Evolutionary conservation across 2,797 vertebrate genomes (phyloP).

Genomic region (Propithecus deckenii): DNA sequence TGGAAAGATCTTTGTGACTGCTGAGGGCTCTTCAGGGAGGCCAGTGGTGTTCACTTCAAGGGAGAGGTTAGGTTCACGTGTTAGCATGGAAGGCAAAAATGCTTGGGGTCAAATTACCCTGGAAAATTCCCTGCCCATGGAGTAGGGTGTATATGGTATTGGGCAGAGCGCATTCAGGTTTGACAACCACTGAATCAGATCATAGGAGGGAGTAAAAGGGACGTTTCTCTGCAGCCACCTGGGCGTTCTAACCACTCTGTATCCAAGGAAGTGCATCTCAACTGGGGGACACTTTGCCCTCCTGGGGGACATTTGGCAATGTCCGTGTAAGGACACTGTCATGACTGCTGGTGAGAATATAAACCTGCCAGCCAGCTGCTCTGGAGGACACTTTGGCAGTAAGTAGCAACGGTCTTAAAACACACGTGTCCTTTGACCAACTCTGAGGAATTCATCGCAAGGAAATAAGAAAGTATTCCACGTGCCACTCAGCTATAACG

Average conservation of each 20-base stretch:
- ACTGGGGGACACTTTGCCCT: neutral
- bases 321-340: neutral
- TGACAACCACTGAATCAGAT: neutral
- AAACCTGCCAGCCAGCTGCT: neutral
- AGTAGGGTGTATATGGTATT: neutral
- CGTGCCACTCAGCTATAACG: rapidly evolving
- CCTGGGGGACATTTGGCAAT: neutral
- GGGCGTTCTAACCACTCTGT: neutral
- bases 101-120: neutral
- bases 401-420: neutral
- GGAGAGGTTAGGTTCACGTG: neutral
- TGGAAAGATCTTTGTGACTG: neutral
- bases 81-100: neutral
- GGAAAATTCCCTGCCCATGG: neutral
- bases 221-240: neutral
- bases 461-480: neutral
- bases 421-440: neutral
- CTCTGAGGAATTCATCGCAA: neutral
- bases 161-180: neutral
- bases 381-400: neutral
- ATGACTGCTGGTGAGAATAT: neutral
- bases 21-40: neutral
- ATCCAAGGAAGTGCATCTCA: neutral
- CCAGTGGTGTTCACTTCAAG: neutral
- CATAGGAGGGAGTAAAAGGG: neutral